Base-by-base conservation (phyloP, 2,113 vertebrate genomes). In the Scolopax mira region DNA sequence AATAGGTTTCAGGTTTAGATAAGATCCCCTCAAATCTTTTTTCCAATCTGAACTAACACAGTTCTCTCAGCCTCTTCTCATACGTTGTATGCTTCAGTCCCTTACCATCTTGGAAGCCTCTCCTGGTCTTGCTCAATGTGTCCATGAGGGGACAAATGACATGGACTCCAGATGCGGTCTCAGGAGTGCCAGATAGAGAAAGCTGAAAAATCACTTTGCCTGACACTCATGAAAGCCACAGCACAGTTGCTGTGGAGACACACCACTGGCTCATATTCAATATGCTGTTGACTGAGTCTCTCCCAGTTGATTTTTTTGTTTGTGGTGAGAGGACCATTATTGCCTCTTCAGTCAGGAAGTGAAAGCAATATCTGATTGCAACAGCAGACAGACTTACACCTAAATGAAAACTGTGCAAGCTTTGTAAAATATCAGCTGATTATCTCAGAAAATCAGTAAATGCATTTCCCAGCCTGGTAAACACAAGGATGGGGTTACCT, bases 81-180 rank as follows among this genome's bases (percentile, higher is more conserved):
- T 5, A 33, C 6, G 30, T 25, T 0, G 0, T 44, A 31, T 54
- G 4, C n/a, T 73, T 73, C 54, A 22, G 14, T 35, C 6, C 37
- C 18, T 62, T 58, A 62, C 27, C 2, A 9, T 24, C 18, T 71
- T 22, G n/a, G n/a, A 88, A 74, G 46, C 8, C 28, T 87, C 6
- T 15, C 30, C 27, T 39, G 28, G 46, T 6, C 28, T 25, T 41
- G 16, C 4, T 90, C 52, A 25, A 7, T 13, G 16, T 46, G n/a
- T 62, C 46, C 37, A 37, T 24, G 48, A 51, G 33, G 18, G 17
- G 14, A 88, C n/a, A 75, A 71, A 52, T 62, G 3, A 8, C 13
- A 13, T 4, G 16, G n/a, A 42, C 37, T 58, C n/a, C 44, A 67
- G 41, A 39, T 21, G 10, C 57, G 7, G 6, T 33, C 13, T 84